These are phyloP conservation scores for Bombyx mori DNA, from an alignment of 1,140 invertebrate genomes.

Conservation along the genomic window ASM3026992v2 NC_085116.1:13358001-13358500, in stretches of 20 bases:
- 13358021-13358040: no score
- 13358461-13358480: no score
- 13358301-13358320: background rate
- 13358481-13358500: background rate
- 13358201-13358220: slow-evolving; percentile 97
- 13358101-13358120: background rate
- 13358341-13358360: no score
- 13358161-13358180: background rate
- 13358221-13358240: slow-evolving; percentile 96
- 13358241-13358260: slow-evolving; percentile 94
- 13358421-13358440: no score
- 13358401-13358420: no score
- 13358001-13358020: no score
- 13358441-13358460: no score
- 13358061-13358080: background rate
- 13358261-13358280: slow-evolving; percentile 95
- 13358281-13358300: slow-evolving; percentile 30
- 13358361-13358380: no score
- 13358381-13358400: no score
- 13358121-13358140: background rate
- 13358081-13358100: background rate
- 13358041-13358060: background rate
- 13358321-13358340: no score
- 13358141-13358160: background rate
- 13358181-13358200: slow-evolving; percentile 95